Percentiles rank a stretch among this genome's conserved stretches.
Evolutionary conservation across 1,140 invertebrate genomes (phyloP).

Genomic region (Drosophila miranda): DNA sequence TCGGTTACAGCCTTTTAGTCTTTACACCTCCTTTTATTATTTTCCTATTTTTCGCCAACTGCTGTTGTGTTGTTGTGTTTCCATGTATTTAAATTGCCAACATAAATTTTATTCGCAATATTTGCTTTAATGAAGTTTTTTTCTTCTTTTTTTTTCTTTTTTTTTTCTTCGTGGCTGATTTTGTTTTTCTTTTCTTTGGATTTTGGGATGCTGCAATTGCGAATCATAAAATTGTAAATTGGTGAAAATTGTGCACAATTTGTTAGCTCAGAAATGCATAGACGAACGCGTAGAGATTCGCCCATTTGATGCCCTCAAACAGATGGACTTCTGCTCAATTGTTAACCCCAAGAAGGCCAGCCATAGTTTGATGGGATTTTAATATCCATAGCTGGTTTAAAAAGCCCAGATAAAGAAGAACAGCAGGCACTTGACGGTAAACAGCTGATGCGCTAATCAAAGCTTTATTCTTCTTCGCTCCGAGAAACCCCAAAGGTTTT

Average conservation of each 20-base stretch:
- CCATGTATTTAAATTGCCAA: slow-evolving; percentile 76
- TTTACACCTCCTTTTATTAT: slow-evolving; percentile 79
- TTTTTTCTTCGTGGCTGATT: slow-evolving; percentile 4
- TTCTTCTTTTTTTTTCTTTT: slow-evolving; percentile 36
- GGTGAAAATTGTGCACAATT: slow-evolving; percentile 78
- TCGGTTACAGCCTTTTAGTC: slow-evolving; percentile 66
- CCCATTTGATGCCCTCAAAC: neutral
- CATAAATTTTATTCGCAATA: slow-evolving; percentile 75
- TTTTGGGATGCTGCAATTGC: slow-evolving; percentile 40
- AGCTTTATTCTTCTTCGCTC: too few relatives aligned
- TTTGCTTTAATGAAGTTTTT: slow-evolving; percentile 77
- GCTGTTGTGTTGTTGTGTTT: slow-evolving; percentile 57
- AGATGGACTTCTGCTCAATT: too few relatives aligned
- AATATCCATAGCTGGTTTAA: too few relatives aligned
- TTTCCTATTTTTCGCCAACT: slow-evolving; percentile 60
- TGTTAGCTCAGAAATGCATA: slow-evolving; percentile 36
- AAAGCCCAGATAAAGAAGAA: too few relatives aligned
- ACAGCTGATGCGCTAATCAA: too few relatives aligned
- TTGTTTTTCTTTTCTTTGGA: slow-evolving; percentile 17
- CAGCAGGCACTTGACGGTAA: too few relatives aligned
- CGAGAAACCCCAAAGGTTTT: too few relatives aligned
- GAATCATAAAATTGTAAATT: slow-evolving; percentile 78
- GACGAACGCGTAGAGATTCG: neutral
- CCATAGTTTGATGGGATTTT: too few relatives aligned
- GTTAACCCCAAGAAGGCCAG: too few relatives aligned